Evolutionary conservation across 2,888 invertebrate genomes (phyloP).

Genomic region (Ametastegia equiseti): DNA sequence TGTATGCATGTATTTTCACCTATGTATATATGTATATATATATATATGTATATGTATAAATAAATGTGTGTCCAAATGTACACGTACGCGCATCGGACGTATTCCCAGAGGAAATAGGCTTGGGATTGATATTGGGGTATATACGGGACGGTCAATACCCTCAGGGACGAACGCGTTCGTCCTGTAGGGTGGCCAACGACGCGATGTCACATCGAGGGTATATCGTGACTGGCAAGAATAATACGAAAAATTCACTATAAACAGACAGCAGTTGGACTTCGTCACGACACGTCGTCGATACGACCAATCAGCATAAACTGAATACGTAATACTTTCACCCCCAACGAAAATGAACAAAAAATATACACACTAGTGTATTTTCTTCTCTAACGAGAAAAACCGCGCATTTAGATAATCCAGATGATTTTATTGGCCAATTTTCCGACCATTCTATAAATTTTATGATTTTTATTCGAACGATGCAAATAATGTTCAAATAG

Average conservation of each 20-base stretch:
- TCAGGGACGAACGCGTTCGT: slow-evolving; percentile 22
- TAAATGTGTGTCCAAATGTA: background rate
- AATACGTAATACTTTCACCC: background rate
- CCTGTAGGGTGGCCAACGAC: background rate
- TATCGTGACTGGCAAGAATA: slow-evolving; percentile 33
- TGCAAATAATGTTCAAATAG: too few relatives aligned
- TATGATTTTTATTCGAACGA: too few relatives aligned
- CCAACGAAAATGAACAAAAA: background rate
- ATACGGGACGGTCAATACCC: slow-evolving; percentile 42
- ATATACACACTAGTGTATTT: too few relatives aligned
- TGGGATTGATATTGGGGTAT: slow-evolving; percentile 45
- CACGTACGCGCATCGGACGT: slow-evolving; percentile 2
- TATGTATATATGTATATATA: background rate
- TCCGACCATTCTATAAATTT: too few relatives aligned
- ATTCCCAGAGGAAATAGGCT: slow-evolving; percentile 42
- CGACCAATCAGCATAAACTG: slow-evolving; percentile 13
- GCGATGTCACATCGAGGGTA: background rate
- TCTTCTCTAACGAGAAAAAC: too few relatives aligned
- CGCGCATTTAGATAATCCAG: too few relatives aligned
- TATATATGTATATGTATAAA: background rate
- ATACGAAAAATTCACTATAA: background rate
- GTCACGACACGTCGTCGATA: background rate
- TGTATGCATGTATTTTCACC: too few relatives aligned
- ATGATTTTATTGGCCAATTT: too few relatives aligned
- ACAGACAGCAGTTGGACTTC: background rate